Conservation (phyloP, 1,140 invertebrate species). For the Camponotus pennsylvanicus region DNA sequence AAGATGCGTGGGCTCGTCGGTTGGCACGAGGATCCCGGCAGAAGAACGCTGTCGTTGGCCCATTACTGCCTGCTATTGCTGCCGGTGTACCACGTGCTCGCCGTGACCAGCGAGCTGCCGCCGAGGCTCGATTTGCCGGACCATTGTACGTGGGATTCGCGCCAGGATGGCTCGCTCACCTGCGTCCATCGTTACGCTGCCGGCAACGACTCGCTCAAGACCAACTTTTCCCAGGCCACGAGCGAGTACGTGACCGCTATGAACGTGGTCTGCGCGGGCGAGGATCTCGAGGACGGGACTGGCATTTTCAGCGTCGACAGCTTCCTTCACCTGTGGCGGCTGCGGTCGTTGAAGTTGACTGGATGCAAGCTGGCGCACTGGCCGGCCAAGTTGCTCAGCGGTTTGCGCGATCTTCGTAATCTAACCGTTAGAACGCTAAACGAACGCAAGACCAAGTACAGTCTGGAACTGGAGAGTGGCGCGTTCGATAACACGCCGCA, state of each 20-base stretch:
- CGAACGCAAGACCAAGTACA: constrained; percentile 92
- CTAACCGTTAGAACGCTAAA: constrained; percentile 93
- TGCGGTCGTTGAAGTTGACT: constrained; percentile 93
- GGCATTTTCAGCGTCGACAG: constrained; percentile 88
- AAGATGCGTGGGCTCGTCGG: constrained; percentile 76
- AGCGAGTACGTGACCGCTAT: constrained; percentile 93
- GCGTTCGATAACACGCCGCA: constrained; percentile 91
- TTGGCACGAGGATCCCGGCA: constrained; percentile 59
- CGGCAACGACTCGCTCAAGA: constrained; percentile 94
- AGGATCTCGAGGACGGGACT: constrained; percentile 53
- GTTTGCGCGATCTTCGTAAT: constrained; percentile 92
- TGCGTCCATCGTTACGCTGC: constrained; percentile 92
- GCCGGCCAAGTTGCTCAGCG: constrained; percentile 90
- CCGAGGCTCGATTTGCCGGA: constrained; percentile 93
- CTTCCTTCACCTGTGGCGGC: constrained; percentile 92
- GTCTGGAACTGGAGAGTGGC: constrained; percentile 91
- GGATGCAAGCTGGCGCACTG: constrained; percentile 93
- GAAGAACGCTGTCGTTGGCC: constrained; percentile 71
- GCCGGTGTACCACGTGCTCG: constrained; percentile 77
- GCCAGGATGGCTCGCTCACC: constrained; percentile 91
- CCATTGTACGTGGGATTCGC: constrained; percentile 91
- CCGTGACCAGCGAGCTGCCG: constrained; percentile 86
- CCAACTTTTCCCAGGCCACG: constrained; percentile 95
- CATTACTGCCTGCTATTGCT: constrained; percentile 72
- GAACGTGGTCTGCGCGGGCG: constrained; percentile 90